Evolutionary conservation across 2,113 vertebrate species (phyloP).

Genomic region (Podocnemis expansa): DNA sequence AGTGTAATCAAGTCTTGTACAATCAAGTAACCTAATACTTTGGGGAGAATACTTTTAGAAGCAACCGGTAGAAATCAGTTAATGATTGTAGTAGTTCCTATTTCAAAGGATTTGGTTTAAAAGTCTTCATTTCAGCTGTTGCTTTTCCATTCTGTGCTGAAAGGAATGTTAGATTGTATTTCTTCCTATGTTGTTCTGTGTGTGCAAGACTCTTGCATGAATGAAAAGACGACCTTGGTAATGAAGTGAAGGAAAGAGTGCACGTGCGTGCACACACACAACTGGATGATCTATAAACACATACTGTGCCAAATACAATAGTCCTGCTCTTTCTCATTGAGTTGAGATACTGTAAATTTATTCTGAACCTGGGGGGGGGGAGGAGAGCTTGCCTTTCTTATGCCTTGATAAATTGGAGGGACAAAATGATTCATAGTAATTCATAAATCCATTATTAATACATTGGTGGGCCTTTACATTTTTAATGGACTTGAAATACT

Average conservation of each 20-base stretch:
- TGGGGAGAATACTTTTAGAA: neutral
- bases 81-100: neutral
- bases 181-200: neutral
- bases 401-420: neutral
- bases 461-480: neutral
- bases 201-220: neutral
- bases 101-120: neutral
- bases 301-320: neutral
- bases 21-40: neutral
- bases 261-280: no score
- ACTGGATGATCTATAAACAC: neutral
- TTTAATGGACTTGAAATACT: neutral
- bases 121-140: neutral
- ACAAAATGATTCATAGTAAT: neutral
- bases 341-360: neutral
- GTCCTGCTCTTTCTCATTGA: neutral
- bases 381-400: neutral
- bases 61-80: neutral
- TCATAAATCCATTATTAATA: neutral
- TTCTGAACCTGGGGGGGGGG: neutral
- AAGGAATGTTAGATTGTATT: neutral
- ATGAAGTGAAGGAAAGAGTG: neutral
- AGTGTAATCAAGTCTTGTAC: neutral
- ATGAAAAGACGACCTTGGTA: neutral
- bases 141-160: neutral